Evolutionary conservation across 1,140 invertebrate genomes (phyloP).

Genomic region (Pseudomyrmex concolor): DNA sequence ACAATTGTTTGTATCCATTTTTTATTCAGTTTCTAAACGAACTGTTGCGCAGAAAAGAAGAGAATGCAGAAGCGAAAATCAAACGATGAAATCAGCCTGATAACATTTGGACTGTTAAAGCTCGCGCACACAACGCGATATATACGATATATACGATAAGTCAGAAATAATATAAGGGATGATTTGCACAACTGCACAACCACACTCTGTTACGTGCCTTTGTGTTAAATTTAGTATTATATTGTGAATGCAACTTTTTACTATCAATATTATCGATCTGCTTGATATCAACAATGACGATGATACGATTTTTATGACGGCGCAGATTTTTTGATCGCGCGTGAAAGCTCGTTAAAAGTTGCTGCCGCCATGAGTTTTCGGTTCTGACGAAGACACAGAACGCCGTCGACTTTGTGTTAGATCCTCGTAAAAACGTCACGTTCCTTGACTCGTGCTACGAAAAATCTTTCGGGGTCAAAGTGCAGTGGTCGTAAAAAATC

Average conservation of each 20-base stretch:
- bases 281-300: slow-evolving; percentile 34
- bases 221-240: not conserved
- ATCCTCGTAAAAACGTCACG: slow-evolving; percentile 43
- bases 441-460: slow-evolving; percentile 36
- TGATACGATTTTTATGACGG: slow-evolving; percentile 30
- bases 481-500: slow-evolving; percentile 42
- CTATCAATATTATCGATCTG: slow-evolving; percentile 17
- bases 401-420: slow-evolving; percentile 50
- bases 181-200: too few species aligned
- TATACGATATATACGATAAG: too few species aligned
- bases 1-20: slow-evolving; percentile 33
- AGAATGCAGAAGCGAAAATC: not conserved
- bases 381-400: slow-evolving; percentile 17
- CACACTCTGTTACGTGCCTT: too few species aligned
- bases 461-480: slow-evolving; percentile 36
- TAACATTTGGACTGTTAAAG: slow-evolving; percentile 35
- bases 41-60: slow-evolving; percentile 22
- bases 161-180: too few species aligned
- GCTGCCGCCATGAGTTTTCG: slow-evolving; percentile 8
- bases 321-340: slow-evolving; percentile 16
- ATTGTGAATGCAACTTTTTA: slow-evolving; percentile 26
- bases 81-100: slow-evolving; percentile 35
- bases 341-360: slow-evolving; percentile 54
- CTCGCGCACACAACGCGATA: not conserved
- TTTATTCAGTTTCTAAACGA: slow-evolving; percentile 31